These are phyloP conservation scores for Telenomus remus DNA, from an alignment of 1,140 invertebrate genomes.

Conservation along the genomic window DNA sequence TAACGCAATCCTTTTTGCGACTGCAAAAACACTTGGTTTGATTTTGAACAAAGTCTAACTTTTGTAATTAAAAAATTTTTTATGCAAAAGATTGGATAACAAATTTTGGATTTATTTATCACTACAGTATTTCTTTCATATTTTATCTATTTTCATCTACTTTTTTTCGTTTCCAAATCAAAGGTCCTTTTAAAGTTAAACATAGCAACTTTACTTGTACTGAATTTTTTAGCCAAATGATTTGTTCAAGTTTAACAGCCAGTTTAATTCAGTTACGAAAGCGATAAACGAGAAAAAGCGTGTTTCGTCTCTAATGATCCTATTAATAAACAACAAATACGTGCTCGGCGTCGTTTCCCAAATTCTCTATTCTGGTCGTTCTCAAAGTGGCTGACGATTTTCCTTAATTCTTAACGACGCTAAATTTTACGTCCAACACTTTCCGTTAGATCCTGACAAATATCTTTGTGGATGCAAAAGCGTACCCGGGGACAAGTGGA, in stretches of 20 bases:
- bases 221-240: conserved; percentile 33
- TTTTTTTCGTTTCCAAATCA: no score
- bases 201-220: neutral
- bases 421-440: conserved; percentile 54
- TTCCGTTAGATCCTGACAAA: conserved; percentile 47
- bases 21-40: no score
- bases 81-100: no score
- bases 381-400: conserved; percentile 23
- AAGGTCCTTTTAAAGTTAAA: no score
- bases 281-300: conserved; percentile 48
- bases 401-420: conserved; percentile 20
- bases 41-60: no score
- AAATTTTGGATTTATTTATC: no score
- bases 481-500: conserved; percentile 21
- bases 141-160: no score
- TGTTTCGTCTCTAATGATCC: conserved; percentile 45
- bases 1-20: no score
- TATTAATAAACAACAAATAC: conserved; percentile 58
- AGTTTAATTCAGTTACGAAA: conserved; percentile 53
- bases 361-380: conserved; percentile 38
- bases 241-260: conserved; percentile 15
- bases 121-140: no score
- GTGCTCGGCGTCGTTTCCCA: conserved; percentile 45
- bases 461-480: conserved; percentile 54
- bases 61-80: no score